These are phyloP conservation scores for Ligdia adustata DNA, from an alignment of 2,888 invertebrate genomes.

Conservation along the genomic window DNA sequence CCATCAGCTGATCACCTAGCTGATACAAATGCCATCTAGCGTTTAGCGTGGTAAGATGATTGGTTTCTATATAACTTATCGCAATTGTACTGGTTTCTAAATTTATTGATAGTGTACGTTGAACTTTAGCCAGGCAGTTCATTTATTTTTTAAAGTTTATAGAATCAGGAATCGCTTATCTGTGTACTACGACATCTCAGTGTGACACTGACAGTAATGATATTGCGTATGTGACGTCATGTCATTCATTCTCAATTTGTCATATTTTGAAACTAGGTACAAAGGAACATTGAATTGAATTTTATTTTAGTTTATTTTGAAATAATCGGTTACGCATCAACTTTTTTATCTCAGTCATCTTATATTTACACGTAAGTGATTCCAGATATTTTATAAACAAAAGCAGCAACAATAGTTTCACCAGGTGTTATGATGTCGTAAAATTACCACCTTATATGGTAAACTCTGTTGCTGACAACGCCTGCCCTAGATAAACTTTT, in stretches of 20 bases:
- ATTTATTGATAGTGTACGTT: too few relatives aligned
- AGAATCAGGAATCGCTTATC: too few relatives aligned
- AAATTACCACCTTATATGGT: conserved; percentile 65
- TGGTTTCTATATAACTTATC: too few relatives aligned
- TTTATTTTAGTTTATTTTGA: neutral
- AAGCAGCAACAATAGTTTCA: conserved; percentile 13
- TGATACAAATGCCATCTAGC: neutral
- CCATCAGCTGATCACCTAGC: neutral
- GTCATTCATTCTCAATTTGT: neutral
- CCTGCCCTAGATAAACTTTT: conserved; percentile 62
- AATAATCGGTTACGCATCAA: conserved; percentile 34
- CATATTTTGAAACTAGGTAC: neutral
- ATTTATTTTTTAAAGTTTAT: too few relatives aligned
- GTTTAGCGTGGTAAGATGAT: too few relatives aligned
- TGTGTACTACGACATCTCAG: too few relatives aligned
- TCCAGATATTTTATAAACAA: neutral
- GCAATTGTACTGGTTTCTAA: too few relatives aligned
- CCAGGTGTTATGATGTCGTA: conserved; percentile 49
- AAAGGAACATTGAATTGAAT: neutral
- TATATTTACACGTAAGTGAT: conserved; percentile 43
- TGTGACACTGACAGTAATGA: too few relatives aligned
- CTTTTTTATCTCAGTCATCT: conserved; percentile 30
- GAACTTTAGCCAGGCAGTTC: too few relatives aligned
- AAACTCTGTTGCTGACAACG: conserved; percentile 55
- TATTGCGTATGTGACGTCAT: conserved; percentile 5